Conservation (phyloP, 2,797 vertebrate species). For the Merluccius polli region DNA sequence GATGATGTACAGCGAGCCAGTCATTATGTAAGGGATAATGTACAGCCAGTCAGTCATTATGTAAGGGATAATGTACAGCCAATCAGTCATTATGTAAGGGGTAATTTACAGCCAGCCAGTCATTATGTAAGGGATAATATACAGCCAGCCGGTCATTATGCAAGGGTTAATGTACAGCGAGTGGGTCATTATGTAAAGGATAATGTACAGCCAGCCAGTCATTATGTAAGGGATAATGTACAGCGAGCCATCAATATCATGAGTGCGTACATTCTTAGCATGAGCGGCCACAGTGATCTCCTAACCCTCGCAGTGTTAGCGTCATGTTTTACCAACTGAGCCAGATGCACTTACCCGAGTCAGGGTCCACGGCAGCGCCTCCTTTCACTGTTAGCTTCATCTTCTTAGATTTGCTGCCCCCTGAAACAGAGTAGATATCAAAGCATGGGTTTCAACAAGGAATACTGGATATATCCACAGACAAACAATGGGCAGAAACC, state of each 20-base stretch:
- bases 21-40: no score
- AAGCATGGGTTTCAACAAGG: neutral
- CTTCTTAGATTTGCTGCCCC: constrained; percentile 89
- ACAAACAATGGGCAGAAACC: neutral
- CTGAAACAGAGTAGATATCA: constrained; percentile 55
- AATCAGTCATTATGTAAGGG: no score
- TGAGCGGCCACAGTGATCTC: neutral
- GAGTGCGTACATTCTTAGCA: neutral
- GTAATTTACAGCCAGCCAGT: no score
- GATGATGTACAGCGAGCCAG: no score
- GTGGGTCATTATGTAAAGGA: no score
- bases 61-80: no score
- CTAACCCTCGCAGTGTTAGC: neutral
- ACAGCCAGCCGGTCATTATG: no score
- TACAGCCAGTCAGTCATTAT: no score
- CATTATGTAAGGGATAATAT: no score
- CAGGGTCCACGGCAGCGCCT: constrained; percentile 94
- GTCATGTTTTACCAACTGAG: neutral
- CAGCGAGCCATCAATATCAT: neutral
- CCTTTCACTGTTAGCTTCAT: constrained; percentile 98
- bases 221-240: no score
- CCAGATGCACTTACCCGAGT: constrained; percentile 80
- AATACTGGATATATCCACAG: neutral
- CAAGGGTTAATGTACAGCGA: no score
- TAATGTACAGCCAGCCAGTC: no score